Evolutionary conservation across 2,113 vertebrate genomes (phyloP), one percentile per base, ranked within the genome.

Genomic region (Cyrtonyx montezumae): DNA sequence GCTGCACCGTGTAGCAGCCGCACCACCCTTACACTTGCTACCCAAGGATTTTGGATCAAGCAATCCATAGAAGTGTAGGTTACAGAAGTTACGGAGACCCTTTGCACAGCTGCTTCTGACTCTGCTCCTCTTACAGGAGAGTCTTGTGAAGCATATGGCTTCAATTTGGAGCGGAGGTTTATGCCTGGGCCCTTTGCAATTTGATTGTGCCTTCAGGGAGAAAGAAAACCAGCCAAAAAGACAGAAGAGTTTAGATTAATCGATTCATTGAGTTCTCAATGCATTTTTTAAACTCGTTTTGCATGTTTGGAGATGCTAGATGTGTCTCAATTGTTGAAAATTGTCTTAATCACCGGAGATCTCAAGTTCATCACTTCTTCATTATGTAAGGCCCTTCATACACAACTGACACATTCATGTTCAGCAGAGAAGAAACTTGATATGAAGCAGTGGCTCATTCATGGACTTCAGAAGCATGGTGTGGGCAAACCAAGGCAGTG

Each of bases 391-490:
- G 37, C 28, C 37, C 25, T 66, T 14, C 3, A 3, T 19, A 36
- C 48, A 82, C 83, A 70, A 0, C 0, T 2, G 3, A 5, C 11
- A 1, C 22, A 40, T 22, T 13, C 21, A 14, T 5, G 2, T 56
- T 45, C 32, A 19, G 43, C 51, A 56, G 30, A 43, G 67, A 48
- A 71, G 2, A 74, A 63, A 71, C 4, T 28, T 19, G 61, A 6
- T 46, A 7, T 1, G 46, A 43, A 85, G 42, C 20, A 34, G n/a
- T n/a, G 28, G 6, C 7, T 51, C 8, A 1, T 18, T 78, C 4
- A 0, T 37, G 37, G 25, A 13, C 0, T 0, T 40, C 66, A 3
- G 16, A 34, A 40, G 1, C 17, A 2, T 34, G 8, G 2, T 4
- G 1, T 22, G 28, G 25, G 25, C 70, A 37, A 6, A 63, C 34